Conservation (phyloP, 2,113 vertebrate genomes). For the Spizaetus ornatus region DNA sequence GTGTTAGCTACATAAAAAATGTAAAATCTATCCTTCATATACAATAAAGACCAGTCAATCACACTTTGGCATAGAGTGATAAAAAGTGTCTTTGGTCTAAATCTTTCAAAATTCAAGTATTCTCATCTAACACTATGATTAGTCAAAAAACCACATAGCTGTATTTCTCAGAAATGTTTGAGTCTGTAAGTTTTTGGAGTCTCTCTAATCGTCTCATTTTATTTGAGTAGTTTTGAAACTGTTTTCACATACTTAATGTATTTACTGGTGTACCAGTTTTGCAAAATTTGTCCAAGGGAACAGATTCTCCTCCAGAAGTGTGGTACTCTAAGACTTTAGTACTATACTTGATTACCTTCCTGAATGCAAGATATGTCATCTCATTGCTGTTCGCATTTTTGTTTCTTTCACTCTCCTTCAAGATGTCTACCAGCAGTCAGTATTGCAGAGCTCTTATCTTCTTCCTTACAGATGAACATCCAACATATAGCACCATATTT, state of each 20-base stretch:
- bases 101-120: not conserved
- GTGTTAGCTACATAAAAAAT: not conserved
- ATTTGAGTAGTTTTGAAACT: not conserved
- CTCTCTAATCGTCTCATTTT: not conserved
- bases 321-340: not conserved
- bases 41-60: not conserved
- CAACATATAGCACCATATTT: not conserved
- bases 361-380: not conserved
- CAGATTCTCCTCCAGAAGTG: not conserved
- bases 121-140: not conserved
- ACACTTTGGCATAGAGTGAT: not conserved
- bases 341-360: not conserved
- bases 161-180: not conserved
- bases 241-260: not conserved
- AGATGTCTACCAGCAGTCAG: not conserved
- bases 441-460: not conserved
- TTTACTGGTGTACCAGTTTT: not conserved
- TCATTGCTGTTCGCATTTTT: not conserved
- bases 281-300: not conserved
- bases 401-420: not conserved
- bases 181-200: not conserved
- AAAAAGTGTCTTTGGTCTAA: not conserved
- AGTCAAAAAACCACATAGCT: not conserved
- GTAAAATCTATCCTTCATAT: not conserved
- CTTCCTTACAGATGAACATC: not conserved